Evolutionary conservation across 2,113 vertebrate species (phyloP), one percentile per base, ranked within the genome.

Genomic region (Eclectus roratus): DNA sequence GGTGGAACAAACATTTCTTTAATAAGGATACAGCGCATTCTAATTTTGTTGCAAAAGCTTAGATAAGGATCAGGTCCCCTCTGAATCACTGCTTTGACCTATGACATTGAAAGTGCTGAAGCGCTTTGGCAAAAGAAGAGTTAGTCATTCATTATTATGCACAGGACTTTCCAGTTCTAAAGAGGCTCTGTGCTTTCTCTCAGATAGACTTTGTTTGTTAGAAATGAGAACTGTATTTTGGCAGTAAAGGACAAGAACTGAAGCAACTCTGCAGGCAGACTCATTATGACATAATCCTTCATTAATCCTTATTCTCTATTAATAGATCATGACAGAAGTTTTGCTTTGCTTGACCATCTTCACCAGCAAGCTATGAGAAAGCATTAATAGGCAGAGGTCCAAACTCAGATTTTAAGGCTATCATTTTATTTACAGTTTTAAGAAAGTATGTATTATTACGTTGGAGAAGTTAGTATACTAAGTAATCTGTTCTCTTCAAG

Each of bases 1-100:
- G 65, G 95, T 77, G 98, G 98, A 98, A 99, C 98, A 99, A 99
- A 99, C 98, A 99, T 99, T 99, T 98, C 98, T 98, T 98, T 99
- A 99, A 99, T 99, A 98, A 98, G 98, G 98, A 97, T 97, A 96
- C 97, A 96, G 97, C 88, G 52, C 96, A 97, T 97, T 98, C 97
- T 98, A 96, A 97, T 98, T 98, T 98, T 97, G 97, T 97, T 97
- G 98, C 98, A 98, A 98, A 98, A 98, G 98, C 98, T 98, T 98
- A 98, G 98, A 99, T 98, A 99, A 98, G 97, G 98, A 98, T 98
- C 98, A 98, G 97, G 97, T 98, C 96, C 97, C 96, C 96, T 97
- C 97, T 98, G 98, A 98, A 98, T 98, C 98, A 96, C 98, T 98
- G 98, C 97, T 90, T 96, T 99, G 99, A 99, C 98, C 99, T 99